A percentile compares a stretch with the other conserved stretches of the same genome.
These are phyloP conservation scores for Cylindroiulus punctatus DNA, from an alignment of 2,888 invertebrate genomes.

Conservation along the genomic window DNA sequence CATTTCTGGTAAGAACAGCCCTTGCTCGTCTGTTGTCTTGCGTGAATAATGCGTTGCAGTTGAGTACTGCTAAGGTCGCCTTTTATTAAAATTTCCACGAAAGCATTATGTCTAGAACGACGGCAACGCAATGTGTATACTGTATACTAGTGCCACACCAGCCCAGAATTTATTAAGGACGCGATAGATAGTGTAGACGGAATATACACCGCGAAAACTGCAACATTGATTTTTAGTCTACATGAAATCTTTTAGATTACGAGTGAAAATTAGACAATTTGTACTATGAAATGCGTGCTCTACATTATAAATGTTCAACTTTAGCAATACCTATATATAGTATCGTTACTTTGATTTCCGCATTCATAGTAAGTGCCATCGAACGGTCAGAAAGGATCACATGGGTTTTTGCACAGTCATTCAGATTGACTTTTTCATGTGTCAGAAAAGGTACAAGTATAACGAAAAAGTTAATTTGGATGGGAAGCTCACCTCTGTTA, in stretches of 20 bases:
- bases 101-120: not conserved
- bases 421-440: not conserved
- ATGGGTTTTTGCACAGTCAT: not conserved
- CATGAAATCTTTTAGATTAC: not conserved
- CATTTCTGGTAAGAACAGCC: not conserved
- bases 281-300: not conserved
- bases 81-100: not conserved
- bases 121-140: not conserved
- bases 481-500: not conserved
- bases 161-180: not conserved
- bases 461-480: not conserved
- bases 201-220: not conserved
- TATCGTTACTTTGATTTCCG: not conserved
- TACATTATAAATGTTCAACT: not conserved
- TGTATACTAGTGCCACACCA: too few species aligned
- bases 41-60: not conserved
- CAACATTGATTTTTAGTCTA: not conserved
- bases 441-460: not conserved
- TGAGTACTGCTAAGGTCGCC: not conserved
- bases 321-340: not conserved
- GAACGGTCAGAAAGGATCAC: not conserved
- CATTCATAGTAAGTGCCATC: not conserved
- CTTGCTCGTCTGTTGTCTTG: not conserved
- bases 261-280: not conserved
- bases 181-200: not conserved